Evolutionary conservation across 37 sponge, comb jelly and placozoan genomes (phyloP), one percentile per base, ranked within the genome.

Genomic region (Ephydatia muelleri): DNA sequence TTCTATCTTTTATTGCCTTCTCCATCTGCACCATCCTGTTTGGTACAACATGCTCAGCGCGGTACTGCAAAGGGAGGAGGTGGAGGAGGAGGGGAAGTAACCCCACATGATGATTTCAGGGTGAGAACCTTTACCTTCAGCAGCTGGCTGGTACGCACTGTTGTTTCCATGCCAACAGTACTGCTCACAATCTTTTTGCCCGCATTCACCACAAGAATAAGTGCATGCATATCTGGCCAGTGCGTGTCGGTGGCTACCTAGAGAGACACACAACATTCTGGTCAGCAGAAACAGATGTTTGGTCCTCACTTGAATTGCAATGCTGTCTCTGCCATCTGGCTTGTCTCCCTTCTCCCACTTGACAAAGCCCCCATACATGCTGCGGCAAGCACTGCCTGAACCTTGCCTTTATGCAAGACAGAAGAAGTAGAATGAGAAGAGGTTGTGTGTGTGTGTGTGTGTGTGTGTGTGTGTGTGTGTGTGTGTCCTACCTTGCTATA

Each of bases 351-450:
- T 86, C 73, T 95, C 92, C 99, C 99, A 99, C 70, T 85, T 81
- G 29, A 97, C 96, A 90, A 99, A 95, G 0, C 99, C 99, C 57
- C 97, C 99, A 81, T 82, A 91, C 82, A 94, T 91, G 76, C 99
- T 99, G 69, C 99, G 79, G 72, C 99, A 99, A 34, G 99, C 99
- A 91, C 99, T 99, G 0, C 99, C 99, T 9, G 99, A 99, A 0
- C 99, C 99, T 37, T 84, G 93, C 34, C 98, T 95, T 66, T 27
- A 28, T 39, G 67, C 33, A 48, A 22, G 32, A 14, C 16, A 67
- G 29, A 22, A 35, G 25, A 47, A 74, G 19, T 22, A 11, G 23
- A 26, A 13, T 32, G 6, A 6, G 9, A 79, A 49, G 29, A 31
- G 49, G 68, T 64, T 28, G 26, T 82, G 37, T 72, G 57, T n/a